Percentiles rank a stretch among this genome's conserved stretches.
phyloP scores from a whole-genome alignment of 2,888 invertebrate genomes.

The Melanotus villosus region DNA sequence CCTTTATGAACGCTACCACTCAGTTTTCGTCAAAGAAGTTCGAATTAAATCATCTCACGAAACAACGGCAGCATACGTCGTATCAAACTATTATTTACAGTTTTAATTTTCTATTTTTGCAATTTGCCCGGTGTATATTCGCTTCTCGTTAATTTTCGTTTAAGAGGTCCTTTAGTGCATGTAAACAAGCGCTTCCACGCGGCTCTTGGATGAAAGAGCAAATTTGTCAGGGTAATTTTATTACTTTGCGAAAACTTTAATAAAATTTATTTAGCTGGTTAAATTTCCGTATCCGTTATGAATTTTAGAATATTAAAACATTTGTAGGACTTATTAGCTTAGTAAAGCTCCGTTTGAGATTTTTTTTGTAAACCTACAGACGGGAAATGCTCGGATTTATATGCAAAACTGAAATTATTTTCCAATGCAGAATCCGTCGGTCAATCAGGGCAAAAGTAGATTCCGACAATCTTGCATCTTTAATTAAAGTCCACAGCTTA shows the following conservation, averaged over 20 bases:
- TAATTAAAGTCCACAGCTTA: too few relatives aligned
- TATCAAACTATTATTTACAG: background rate
- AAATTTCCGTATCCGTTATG: background rate
- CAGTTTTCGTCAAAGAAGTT: slow-evolving; percentile 14
- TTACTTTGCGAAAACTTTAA: slow-evolving; percentile 1
- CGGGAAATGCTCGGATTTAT: too few relatives aligned
- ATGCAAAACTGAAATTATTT: too few relatives aligned
- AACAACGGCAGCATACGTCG: slow-evolving; percentile 7
- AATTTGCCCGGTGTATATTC: slow-evolving; percentile 4
- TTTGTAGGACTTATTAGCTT: too few relatives aligned
- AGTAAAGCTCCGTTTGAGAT: too few relatives aligned
- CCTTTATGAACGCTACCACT: slow-evolving; percentile 11
- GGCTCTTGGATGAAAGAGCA: background rate
- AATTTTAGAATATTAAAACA: too few relatives aligned
- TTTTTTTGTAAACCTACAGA: too few relatives aligned
- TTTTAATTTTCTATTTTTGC: slow-evolving; percentile 5
- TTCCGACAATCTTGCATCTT: too few relatives aligned
- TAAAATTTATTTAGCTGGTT: background rate
- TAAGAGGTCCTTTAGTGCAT: slow-evolving; percentile 5
- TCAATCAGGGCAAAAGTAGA: too few relatives aligned
- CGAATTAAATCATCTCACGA: slow-evolving; percentile 19
- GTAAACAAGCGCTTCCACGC: slow-evolving; percentile 9
- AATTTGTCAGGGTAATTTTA: slow-evolving; percentile 9
- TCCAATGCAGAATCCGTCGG: too few relatives aligned
- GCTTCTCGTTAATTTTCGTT: slow-evolving; percentile 1